These are phyloP conservation scores for Labeo catla DNA, from an alignment of 2,113 vertebrate species.

Conservation along the genomic window DNA sequence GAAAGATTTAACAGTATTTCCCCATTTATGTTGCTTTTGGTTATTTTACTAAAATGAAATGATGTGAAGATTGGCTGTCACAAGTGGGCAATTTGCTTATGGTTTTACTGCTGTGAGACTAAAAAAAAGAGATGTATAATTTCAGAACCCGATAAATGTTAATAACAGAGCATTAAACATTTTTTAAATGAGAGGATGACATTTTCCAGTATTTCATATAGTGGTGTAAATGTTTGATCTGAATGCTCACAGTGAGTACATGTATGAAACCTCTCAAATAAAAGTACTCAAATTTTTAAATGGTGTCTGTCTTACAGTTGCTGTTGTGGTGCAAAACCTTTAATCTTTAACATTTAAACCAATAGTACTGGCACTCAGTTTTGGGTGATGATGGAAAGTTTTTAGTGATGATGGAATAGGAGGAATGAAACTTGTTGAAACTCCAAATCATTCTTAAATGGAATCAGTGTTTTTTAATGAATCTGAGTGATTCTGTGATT, in stretches of 20 bases:
- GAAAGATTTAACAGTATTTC: conserved; percentile 45
- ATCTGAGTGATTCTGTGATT: too few relatives aligned
- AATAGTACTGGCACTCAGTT: too few relatives aligned
- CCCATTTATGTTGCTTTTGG: conserved; percentile 62
- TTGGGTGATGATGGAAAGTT: too few relatives aligned
- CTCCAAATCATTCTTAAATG: too few relatives aligned
- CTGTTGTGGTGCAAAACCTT: background rate
- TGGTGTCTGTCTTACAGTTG: conserved; percentile 67
- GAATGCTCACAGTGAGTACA: conserved; percentile 25
- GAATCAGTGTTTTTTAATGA: too few relatives aligned
- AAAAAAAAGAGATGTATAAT: conserved; percentile 19
- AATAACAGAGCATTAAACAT: background rate
- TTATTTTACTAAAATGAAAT: conserved; percentile 52
- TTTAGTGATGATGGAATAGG: background rate
- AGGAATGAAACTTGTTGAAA: background rate
- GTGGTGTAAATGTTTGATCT: conserved; percentile 24
- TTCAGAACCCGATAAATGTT: background rate
- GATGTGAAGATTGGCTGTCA: conserved; percentile 61
- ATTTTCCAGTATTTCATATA: background rate
- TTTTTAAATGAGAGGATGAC: background rate
- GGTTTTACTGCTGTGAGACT: conserved; percentile 26
- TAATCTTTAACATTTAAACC: background rate
- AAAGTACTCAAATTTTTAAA: conserved; percentile 58
- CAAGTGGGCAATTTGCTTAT: conserved; percentile 47
- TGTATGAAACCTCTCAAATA: conserved; percentile 25